phyloP scores from a whole-genome alignment of 2,113 vertebrate species.

The Craseonycteris thonglongyai region DNA sequence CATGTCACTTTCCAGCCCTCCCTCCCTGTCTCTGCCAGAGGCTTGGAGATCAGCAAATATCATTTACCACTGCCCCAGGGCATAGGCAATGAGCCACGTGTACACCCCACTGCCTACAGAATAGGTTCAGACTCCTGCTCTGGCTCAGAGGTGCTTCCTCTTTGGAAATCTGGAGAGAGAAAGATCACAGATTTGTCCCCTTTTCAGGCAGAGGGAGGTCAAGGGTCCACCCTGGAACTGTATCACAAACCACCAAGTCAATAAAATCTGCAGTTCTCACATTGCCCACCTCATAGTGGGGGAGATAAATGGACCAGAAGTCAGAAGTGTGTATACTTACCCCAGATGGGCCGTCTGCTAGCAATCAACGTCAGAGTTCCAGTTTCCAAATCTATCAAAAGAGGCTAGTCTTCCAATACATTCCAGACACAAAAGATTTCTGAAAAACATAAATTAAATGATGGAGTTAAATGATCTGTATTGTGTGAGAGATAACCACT shows the following conservation, averaged over 20 bases:
- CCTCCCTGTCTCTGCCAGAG: slow-evolving; percentile 32
- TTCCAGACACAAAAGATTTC: neutral
- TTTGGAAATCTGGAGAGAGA: neutral
- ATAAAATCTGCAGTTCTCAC: neutral
- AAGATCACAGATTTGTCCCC: neutral
- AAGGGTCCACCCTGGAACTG: neutral
- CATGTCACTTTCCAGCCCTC: slow-evolving; percentile 46
- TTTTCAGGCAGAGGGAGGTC: neutral
- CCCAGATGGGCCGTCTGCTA: neutral
- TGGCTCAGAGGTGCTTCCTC: neutral
- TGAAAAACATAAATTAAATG: neutral
- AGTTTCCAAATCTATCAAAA: neutral
- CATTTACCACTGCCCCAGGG: slow-evolving; percentile 27
- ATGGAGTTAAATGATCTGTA: neutral
- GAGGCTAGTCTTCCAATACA: neutral
- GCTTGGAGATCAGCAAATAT: slow-evolving; percentile 40
- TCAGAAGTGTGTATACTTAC: neutral
- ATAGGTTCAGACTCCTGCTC: neutral
- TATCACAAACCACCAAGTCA: neutral
- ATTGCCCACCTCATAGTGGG: neutral
- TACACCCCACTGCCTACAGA: neutral
- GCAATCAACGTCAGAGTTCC: neutral
- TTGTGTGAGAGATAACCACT: neutral
- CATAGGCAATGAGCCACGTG: slow-evolving; percentile 1
- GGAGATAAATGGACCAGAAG: neutral